phyloP scores from a whole-genome alignment of 2,113 vertebrate genomes.

The Alligator mississippiensis region DNA sequence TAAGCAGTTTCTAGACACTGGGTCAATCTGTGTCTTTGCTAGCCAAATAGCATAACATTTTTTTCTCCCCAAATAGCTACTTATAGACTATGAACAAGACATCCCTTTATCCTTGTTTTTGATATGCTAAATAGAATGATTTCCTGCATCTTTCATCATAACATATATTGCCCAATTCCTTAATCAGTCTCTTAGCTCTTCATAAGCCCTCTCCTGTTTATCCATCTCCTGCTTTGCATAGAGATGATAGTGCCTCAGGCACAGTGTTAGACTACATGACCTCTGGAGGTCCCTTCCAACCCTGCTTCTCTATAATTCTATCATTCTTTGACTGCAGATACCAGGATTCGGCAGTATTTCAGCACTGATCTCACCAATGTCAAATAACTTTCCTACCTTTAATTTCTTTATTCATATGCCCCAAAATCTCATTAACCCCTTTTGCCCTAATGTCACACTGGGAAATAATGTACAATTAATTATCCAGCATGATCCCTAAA shows the following conservation, averaged over 20 bases:
- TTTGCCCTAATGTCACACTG: neutral
- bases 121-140: neutral
- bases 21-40: neutral
- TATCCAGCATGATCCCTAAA: constrained; percentile 53
- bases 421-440: constrained; percentile 32
- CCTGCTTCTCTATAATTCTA: neutral
- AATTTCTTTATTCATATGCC: neutral
- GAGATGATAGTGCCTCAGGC: too few species aligned
- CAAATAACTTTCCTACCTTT: neutral
- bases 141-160: neutral
- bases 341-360: neutral
- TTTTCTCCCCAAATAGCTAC: neutral
- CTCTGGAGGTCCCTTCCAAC: too few species aligned
- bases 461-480: constrained; percentile 45
- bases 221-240: neutral
- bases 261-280: too few species aligned
- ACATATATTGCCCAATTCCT: neutral
- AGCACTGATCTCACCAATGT: neutral
- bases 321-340: neutral
- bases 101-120: neutral
- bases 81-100: neutral
- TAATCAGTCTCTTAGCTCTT: neutral
- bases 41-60: neutral
- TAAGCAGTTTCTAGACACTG: neutral
- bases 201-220: neutral